Evolutionary conservation across 2,797 vertebrate species (phyloP).

Genomic region (Eurystomus glaucurus): DNA sequence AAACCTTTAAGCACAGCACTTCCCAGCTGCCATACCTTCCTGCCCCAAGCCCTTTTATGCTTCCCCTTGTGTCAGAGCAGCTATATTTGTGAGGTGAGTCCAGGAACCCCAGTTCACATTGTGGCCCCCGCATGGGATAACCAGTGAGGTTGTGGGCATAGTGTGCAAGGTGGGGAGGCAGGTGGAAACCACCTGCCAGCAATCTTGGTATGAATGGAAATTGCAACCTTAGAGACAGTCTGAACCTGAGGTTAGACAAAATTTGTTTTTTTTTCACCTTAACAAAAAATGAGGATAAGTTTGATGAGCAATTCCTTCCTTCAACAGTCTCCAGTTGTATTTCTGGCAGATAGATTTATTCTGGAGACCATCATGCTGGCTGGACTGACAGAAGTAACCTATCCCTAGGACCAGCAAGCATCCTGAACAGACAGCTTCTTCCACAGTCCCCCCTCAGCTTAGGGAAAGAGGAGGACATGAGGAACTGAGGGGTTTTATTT

Average conservation of each 20-base stretch:
- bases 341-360: not conserved
- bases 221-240: not conserved
- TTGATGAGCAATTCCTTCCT: not conserved
- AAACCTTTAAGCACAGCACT: not conserved
- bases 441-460: not conserved
- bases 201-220: not conserved
- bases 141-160: rapidly evolving
- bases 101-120: not conserved
- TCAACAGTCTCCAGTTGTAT: not conserved
- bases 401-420: not conserved
- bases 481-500: not conserved
- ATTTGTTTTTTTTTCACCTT: not conserved
- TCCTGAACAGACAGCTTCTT: not conserved
- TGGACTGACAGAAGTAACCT: not conserved
- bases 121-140: not conserved
- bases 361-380: not conserved
- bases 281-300: not conserved
- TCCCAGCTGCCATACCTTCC: not conserved
- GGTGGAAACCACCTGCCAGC: not conserved
- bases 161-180: rapidly evolving
- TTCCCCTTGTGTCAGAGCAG: not conserved
- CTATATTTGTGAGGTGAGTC: not conserved
- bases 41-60: not conserved
- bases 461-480: not conserved
- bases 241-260: not conserved